These are phyloP conservation scores for Akabosia matsudoensis DNA, from an alignment of 1,140 invertebrate genomes.

Conservation along the genomic window DNA sequence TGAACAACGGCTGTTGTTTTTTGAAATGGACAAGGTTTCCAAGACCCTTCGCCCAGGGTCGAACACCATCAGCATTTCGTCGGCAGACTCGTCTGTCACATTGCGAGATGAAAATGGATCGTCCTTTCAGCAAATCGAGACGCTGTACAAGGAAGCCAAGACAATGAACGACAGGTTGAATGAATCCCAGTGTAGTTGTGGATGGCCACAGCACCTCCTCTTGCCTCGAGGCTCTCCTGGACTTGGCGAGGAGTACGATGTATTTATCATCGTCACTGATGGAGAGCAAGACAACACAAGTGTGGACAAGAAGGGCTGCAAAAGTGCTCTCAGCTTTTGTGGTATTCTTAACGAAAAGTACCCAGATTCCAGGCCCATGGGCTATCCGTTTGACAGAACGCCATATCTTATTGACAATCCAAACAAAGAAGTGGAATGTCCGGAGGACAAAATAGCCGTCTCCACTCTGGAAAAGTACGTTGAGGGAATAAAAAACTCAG, in stretches of 20 bases:
- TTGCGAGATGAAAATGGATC: constrained; percentile 37
- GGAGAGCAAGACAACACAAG: constrained; percentile 62
- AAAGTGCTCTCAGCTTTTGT: constrained; percentile 47
- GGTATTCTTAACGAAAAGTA: constrained; percentile 50
- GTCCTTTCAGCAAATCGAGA: constrained; percentile 32
- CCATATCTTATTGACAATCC: background rate
- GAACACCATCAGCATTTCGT: background rate
- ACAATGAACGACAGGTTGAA: background rate
- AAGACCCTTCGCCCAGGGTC: background rate
- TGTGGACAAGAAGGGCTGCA: background rate
- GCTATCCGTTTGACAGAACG: constrained; percentile 38
- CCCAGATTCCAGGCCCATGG: constrained; percentile 51
- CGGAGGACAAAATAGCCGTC: constrained; percentile 6
- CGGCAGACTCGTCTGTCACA: constrained; percentile 26
- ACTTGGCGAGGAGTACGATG: constrained; percentile 64
- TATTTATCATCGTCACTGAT: constrained; percentile 79
- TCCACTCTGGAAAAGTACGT: background rate
- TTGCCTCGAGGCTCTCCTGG: constrained; percentile 67
- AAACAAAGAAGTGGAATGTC: background rate
- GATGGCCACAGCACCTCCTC: constrained; percentile 82
- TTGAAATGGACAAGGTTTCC: constrained; percentile 47
- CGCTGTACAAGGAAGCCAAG: background rate
- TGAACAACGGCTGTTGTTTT: constrained; percentile 43
- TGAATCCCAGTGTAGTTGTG: constrained; percentile 66
- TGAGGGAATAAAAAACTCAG: background rate